phyloP scores from a whole-genome alignment of 2,888 invertebrate species.

The Mythimna impura region DNA sequence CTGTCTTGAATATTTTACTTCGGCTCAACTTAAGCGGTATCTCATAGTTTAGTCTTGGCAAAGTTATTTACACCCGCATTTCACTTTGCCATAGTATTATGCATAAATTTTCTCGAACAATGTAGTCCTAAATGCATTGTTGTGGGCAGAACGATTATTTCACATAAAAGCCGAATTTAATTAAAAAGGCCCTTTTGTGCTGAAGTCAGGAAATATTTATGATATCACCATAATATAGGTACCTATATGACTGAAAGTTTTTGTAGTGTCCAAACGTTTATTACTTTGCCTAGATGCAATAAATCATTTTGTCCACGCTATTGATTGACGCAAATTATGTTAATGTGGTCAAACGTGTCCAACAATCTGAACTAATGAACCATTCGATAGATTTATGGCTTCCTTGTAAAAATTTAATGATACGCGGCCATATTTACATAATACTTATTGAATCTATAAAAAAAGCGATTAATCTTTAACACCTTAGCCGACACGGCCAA shows the following conservation, averaged over 20 bases:
- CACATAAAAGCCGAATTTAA: slow-evolving; percentile 43
- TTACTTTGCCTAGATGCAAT: slow-evolving; percentile 29
- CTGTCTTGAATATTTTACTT: slow-evolving; percentile 43
- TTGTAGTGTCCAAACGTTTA: slow-evolving; percentile 23
- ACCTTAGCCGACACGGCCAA: slow-evolving; percentile 44
- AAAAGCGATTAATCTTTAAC: slow-evolving; percentile 48
- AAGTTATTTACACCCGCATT: slow-evolving; percentile 53
- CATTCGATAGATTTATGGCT: slow-evolving; percentile 62
- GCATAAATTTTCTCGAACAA: slow-evolving; percentile 47
- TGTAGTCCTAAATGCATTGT: slow-evolving; percentile 38
- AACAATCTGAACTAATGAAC: slow-evolving; percentile 54
- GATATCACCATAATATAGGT: neutral
- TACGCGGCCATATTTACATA: slow-evolving; percentile 43
- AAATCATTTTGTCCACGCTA: slow-evolving; percentile 50
- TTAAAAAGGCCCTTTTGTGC: slow-evolving; percentile 32
- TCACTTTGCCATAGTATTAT: slow-evolving; percentile 29
- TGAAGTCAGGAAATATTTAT: slow-evolving; percentile 6
- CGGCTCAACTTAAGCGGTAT: slow-evolving; percentile 24
- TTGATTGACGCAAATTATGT: slow-evolving; percentile 60
- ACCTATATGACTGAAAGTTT: neutral
- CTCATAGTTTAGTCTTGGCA: slow-evolving; percentile 24
- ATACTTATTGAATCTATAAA: slow-evolving; percentile 45
- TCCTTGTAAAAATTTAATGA: slow-evolving; percentile 59
- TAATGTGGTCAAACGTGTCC: slow-evolving; percentile 61
- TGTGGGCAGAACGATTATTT: slow-evolving; percentile 32